These are phyloP conservation scores for Morpho achilles DNA, from an alignment of 2,888 invertebrate species.

Conservation along the genomic window DNA sequence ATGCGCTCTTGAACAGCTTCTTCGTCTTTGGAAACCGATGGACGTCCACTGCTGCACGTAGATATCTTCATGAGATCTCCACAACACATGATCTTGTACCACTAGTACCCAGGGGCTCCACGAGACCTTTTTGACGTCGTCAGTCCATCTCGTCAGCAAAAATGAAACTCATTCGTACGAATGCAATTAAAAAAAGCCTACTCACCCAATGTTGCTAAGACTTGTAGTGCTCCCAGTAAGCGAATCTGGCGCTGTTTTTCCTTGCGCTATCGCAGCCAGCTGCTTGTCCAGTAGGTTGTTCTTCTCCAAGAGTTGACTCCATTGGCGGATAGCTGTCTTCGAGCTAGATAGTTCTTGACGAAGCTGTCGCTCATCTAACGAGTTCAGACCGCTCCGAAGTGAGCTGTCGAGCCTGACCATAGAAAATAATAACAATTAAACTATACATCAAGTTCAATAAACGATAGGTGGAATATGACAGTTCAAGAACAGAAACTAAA, in stretches of 20 bases:
- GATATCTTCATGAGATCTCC: too few relatives aligned
- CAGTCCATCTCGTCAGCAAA: too few relatives aligned
- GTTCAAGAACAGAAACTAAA: too few relatives aligned
- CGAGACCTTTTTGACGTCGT: too few relatives aligned
- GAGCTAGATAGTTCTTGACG: conserved; percentile 69
- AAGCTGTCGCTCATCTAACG: conserved; percentile 69
- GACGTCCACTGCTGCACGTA: too few relatives aligned
- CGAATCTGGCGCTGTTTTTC: conserved; percentile 61
- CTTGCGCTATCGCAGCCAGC: conserved; percentile 69
- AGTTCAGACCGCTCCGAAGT: conserved; percentile 70
- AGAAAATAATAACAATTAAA: background rate
- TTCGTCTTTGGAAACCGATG: too few relatives aligned
- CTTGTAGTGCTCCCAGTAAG: conserved; percentile 71
- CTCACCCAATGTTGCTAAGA: conserved; percentile 70
- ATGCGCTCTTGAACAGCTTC: too few relatives aligned
- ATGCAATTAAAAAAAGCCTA: conserved; percentile 20
- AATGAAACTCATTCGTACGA: too few relatives aligned
- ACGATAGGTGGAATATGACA: too few relatives aligned
- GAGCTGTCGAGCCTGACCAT: conserved; percentile 67
- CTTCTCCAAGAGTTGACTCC: conserved; percentile 71
- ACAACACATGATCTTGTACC: too few relatives aligned
- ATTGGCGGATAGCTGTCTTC: conserved; percentile 64
- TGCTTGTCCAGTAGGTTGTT: conserved; percentile 66
- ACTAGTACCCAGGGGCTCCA: too few relatives aligned
- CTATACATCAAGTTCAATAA: background rate